Conservation (phyloP, 1,140 invertebrate species). For the Metopolophium dirhodum region DNA sequence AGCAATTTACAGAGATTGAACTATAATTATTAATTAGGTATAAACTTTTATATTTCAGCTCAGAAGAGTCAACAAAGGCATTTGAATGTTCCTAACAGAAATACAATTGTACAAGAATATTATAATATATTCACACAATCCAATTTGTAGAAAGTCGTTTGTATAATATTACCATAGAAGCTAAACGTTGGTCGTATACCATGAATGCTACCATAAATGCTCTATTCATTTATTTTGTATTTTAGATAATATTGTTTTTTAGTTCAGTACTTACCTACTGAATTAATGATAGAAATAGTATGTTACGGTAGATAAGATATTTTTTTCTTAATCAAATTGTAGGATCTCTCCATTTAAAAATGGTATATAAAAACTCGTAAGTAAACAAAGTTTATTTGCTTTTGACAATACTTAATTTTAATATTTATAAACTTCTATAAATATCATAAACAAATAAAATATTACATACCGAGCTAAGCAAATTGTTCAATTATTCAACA, state of each 20-base stretch:
- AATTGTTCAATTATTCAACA: not conserved
- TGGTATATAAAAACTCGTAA: not conserved
- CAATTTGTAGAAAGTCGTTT: not conserved
- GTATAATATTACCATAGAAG: not conserved
- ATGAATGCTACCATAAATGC: too few species aligned
- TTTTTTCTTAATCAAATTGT: not conserved
- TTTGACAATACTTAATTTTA: not conserved
- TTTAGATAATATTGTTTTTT: not conserved
- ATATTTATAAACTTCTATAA: not conserved
- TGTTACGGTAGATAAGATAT: not conserved
- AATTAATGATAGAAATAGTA: not conserved
- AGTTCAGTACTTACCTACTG: not conserved
- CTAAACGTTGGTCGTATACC: not conserved
- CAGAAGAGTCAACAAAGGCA: not conserved
- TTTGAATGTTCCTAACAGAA: not conserved
- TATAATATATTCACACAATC: conserved; percentile 25
- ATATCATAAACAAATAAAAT: not conserved
- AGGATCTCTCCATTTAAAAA: not conserved
- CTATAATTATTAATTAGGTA: not conserved
- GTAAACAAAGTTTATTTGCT: not conserved
- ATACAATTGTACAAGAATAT: not conserved
- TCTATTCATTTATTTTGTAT: conserved; percentile 10
- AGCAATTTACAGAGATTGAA: not conserved
- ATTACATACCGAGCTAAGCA: not conserved
- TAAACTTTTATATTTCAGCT: not conserved